Conservation (phyloP, 2,888 invertebrate species). For the Urechis unicinctus region DNA sequence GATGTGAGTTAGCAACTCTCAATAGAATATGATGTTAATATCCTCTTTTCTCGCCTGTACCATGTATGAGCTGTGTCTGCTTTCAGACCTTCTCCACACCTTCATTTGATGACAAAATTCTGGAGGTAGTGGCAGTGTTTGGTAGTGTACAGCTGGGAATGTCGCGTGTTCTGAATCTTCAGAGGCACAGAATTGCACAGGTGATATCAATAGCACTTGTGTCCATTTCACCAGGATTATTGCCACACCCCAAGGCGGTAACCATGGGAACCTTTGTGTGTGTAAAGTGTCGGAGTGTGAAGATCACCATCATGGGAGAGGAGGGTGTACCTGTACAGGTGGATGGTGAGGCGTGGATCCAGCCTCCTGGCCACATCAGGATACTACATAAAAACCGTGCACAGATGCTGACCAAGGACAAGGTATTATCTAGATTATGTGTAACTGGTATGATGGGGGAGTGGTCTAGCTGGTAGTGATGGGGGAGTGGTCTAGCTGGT, state of each 20-base stretch:
- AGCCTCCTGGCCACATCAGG: conserved; percentile 90
- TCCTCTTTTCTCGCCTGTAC: neutral
- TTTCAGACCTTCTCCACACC: conserved; percentile 73
- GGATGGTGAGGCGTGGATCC: conserved; percentile 97
- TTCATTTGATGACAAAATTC: conserved; percentile 88
- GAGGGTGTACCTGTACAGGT: conserved; percentile 88
- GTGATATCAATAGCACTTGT: conserved; percentile 23
- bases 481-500: neutral
- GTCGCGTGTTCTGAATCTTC: conserved; percentile 85
- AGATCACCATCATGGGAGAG: conserved; percentile 87
- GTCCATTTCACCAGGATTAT: too few species aligned
- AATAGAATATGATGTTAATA: neutral
- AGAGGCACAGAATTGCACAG: conserved; percentile 94
- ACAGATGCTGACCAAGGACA: conserved; percentile 89
- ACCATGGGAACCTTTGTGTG: neutral
- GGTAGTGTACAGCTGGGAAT: conserved; percentile 98
- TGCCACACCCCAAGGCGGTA: too few species aligned
- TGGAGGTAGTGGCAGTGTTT: conserved; percentile 96
- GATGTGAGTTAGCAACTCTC: conserved; percentile 55
- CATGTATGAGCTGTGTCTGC: neutral
- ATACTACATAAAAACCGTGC: conserved; percentile 95
- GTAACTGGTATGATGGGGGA: neutral
- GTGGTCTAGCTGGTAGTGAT: too few species aligned
- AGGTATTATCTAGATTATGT: conserved; percentile 53
- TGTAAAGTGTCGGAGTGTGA: conserved; percentile 75